These are phyloP conservation scores for Rafetus swinhoei DNA, from an alignment of 2,113 vertebrate species.

Conservation along the genomic window DNA sequence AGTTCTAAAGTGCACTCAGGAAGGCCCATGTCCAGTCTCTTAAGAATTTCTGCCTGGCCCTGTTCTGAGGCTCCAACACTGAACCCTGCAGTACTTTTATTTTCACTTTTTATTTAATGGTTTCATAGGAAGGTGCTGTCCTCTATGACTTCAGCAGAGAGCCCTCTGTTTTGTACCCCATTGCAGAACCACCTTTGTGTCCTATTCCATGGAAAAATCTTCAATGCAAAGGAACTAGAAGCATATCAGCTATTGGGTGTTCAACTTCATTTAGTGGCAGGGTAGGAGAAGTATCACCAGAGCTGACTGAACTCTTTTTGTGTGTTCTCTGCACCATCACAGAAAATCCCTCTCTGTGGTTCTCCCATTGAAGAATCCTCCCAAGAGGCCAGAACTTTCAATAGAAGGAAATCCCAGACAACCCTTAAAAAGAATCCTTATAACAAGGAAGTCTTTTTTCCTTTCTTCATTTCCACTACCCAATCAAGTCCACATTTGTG, in stretches of 20 bases:
- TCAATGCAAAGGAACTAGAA: not conserved
- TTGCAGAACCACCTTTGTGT: not conserved
- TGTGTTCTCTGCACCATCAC: not conserved
- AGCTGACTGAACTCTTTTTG: not conserved
- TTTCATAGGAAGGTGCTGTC: not conserved
- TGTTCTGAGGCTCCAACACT: not conserved
- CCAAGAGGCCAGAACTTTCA: not conserved
- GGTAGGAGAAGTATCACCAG: not conserved
- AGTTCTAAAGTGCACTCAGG: not conserved
- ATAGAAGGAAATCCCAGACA: not conserved
- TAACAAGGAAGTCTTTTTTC: not conserved
- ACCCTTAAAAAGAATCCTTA: not conserved
- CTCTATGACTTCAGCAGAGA: not conserved
- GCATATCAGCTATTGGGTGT: not conserved
- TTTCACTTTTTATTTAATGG: too few species aligned
- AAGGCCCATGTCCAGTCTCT: not conserved
- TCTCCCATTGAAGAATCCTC: not conserved
- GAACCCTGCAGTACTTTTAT: not conserved
- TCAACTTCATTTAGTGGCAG: not conserved
- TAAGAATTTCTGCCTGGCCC: not conserved
- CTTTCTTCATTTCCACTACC: fast-evolving
- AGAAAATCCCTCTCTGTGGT: not conserved
- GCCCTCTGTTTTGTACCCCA: not conserved
- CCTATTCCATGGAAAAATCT: not conserved
- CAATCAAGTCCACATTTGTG: not conserved